Base-by-base conservation (phyloP, 2,113 vertebrate species). In the Lipotes vexillifer region DNA sequence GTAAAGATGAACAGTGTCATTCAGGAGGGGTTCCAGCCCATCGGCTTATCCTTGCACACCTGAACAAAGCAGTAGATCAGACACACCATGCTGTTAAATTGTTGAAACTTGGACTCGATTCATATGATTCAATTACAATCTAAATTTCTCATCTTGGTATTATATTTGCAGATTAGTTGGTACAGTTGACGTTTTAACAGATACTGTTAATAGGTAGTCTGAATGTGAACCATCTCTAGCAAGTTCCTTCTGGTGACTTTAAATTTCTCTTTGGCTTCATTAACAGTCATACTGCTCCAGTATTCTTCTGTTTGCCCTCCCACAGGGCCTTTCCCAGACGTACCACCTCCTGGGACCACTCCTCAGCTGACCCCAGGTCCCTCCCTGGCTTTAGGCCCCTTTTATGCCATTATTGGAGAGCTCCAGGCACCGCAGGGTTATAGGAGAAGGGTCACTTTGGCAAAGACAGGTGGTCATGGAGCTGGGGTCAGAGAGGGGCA, bases 141-240 rank as follows among this genome's bases (percentile, higher is more conserved):
- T 99, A 98, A 99, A 99, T 89, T 99, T 99, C 46, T 99, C 99
- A 63, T 99, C 99, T 95, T 99, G 98, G 98, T 98, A 99, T 96
- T 99, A 99, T 41, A 99, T 99, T 31, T 99, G 99, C 88, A 99
- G 98, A 97, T 99, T 99, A 88, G 99, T 99, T 87, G 99, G 99
- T 91, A 99, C 99, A 0, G 99, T 99, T 12, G 99, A 99, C 2
- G 99, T 99, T 99, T 99, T 99, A 57, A 57, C 55, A 21, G 99
- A 99, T 98, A 99, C 99, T 96, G 99, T 99, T 96, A 99, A 98
- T 71, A 99, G 98, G 97, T 99, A 99, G 66, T 99, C 99, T 68
- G 99, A 98, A 98, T 99, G 99, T 0, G 99, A 99, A 96, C 99
- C 99, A 97, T 99, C 99, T 90, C 99, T 99, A 88, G 97, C 99